Conservation (phyloP, 2,113 vertebrate genomes). For the Salvelinus fontinalis region DNA sequence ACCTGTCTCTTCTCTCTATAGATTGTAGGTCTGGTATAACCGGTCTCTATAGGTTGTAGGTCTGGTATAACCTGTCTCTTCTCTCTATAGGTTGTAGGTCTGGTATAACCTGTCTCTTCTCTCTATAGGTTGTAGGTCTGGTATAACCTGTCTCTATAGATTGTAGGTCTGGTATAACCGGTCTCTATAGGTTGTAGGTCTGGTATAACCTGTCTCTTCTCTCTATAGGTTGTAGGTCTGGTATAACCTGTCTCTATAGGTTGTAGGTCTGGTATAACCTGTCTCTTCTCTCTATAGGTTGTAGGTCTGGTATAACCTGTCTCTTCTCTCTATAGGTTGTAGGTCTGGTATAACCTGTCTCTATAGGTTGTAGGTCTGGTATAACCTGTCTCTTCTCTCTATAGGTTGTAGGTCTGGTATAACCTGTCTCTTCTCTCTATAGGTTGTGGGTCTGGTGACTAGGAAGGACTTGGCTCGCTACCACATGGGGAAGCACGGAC, state of each 20-base stretch:
- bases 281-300: slow-evolving; percentile 73
- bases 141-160: too few species aligned
- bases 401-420: slow-evolving; percentile 73
- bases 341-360: not conserved
- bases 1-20: too few species aligned
- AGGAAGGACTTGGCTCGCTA: slow-evolving; percentile 96
- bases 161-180: too few species aligned
- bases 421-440: slow-evolving; percentile 2
- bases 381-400: not conserved
- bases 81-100: too few species aligned
- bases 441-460: slow-evolving; percentile 95
- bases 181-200: too few species aligned
- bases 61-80: too few species aligned
- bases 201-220: too few species aligned
- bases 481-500: slow-evolving; percentile 89
- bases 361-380: slow-evolving; percentile 74
- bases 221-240: too few species aligned
- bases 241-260: slow-evolving; percentile 67
- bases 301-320: slow-evolving; percentile 14
- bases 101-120: too few species aligned
- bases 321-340: slow-evolving; percentile 74
- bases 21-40: too few species aligned
- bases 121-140: too few species aligned
- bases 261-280: slow-evolving; percentile 46
- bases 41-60: too few species aligned